These are phyloP conservation scores for Ochlodes sylvanus DNA, from an alignment of 2,888 invertebrate species.

Conservation along the genomic window DNA sequence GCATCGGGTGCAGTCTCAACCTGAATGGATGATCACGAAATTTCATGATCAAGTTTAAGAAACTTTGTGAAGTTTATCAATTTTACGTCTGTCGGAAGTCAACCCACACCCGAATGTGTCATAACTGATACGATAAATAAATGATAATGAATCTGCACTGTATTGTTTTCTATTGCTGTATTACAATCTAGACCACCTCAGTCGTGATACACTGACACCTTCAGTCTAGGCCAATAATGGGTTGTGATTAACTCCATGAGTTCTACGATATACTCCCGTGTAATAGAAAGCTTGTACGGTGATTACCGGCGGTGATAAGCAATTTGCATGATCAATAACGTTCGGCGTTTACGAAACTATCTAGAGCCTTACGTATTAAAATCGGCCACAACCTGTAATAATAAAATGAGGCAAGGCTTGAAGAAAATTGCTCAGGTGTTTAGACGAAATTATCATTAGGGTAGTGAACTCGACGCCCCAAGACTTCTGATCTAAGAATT, in stretches of 20 bases:
- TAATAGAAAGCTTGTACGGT: constrained; percentile 15
- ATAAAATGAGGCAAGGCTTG: constrained; percentile 50
- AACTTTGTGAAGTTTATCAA: too few species aligned
- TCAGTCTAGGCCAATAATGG: too few species aligned
- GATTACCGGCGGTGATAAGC: constrained; percentile 17
- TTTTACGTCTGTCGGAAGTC: too few species aligned
- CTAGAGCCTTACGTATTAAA: constrained; percentile 30
- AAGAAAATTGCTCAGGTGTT: constrained; percentile 49
- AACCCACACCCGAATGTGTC: too few species aligned
- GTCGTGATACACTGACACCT: too few species aligned
- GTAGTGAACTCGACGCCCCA: not conserved
- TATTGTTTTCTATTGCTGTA: too few species aligned
- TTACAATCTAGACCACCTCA: too few species aligned
- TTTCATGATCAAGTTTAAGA: too few species aligned
- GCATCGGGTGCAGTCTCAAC: too few species aligned
- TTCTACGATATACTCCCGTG: not conserved
- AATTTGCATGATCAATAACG: constrained; percentile 45
- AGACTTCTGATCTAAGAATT: not conserved
- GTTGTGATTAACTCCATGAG: not conserved
- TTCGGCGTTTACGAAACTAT: constrained; percentile 55
- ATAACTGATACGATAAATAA: too few species aligned
- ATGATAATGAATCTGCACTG: too few species aligned
- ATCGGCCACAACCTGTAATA: constrained; percentile 47
- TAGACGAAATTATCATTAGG: constrained; percentile 47
- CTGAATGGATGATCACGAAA: too few species aligned